A percentile compares a stretch with the other conserved stretches of the same genome.
phyloP scores from a whole-genome alignment of 2,113 vertebrate species.

The Cricetomys ansorgei region DNA sequence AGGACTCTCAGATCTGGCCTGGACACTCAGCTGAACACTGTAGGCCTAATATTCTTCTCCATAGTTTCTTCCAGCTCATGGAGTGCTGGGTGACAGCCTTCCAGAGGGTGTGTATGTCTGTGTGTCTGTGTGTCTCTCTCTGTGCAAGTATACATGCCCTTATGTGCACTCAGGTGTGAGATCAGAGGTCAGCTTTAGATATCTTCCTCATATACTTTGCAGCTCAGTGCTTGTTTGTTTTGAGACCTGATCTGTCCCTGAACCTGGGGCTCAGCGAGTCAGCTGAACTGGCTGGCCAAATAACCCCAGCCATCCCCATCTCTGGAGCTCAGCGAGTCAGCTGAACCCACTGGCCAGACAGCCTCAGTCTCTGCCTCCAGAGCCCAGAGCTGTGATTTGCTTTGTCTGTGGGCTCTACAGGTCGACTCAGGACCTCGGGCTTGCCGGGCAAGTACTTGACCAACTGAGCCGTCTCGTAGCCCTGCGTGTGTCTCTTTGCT shows the following conservation, averaged over 20 bases:
- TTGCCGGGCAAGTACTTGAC: neutral
- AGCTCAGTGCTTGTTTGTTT: neutral
- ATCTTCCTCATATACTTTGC: neutral
- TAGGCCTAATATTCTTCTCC: rapidly evolving
- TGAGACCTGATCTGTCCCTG: neutral
- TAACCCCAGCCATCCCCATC: neutral
- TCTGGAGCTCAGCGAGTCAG: too few species aligned
- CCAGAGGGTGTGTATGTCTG: rapidly evolving
- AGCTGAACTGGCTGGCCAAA: neutral
- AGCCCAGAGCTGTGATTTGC: neutral
- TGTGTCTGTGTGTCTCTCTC: neutral
- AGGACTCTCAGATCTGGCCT: rapidly evolving
- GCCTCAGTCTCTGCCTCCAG: neutral
- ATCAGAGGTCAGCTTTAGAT: neutral
- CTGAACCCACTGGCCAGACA: too few species aligned
- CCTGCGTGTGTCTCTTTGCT: too few species aligned
- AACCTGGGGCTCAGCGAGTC: neutral
- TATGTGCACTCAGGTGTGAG: neutral
- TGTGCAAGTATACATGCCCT: neutral
- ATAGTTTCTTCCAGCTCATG: rapidly evolving
- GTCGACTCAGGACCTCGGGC: neutral
- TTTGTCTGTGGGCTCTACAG: neutral
- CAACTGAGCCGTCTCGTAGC: too few species aligned
- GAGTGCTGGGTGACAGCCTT: rapidly evolving
- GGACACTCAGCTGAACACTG: rapidly evolving